These are phyloP conservation scores for Crocodylus rhombifer DNA, from an alignment of 2,797 vertebrate species.

Conservation along the genomic window DNA sequence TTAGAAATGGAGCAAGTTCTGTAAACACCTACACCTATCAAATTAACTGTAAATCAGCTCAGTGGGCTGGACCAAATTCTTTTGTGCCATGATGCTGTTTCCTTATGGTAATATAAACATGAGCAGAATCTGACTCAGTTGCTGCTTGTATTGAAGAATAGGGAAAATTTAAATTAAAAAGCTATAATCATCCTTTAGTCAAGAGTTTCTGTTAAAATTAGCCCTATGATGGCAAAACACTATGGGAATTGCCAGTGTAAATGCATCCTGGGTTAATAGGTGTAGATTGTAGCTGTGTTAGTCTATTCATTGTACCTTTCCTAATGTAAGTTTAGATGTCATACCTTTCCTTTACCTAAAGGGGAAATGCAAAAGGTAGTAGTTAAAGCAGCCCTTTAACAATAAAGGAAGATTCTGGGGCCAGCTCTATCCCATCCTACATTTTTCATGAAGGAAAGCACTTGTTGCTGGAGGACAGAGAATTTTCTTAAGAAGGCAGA, in stretches of 20 bases:
- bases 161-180: conserved; percentile 14
- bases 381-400: no score
- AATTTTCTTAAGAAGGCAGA: no score
- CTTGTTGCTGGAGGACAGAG: no score
- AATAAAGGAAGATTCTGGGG: no score
- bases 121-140: neutral
- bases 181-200: neutral
- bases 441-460: no score
- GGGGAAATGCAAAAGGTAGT: no score
- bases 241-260: neutral
- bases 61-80: accelerated
- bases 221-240: neutral
- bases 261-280: neutral
- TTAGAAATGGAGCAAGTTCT: neutral
- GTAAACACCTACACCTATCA: neutral
- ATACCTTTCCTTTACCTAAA: no score
- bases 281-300: neutral
- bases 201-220: conserved; percentile 28
- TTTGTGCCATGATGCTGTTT: accelerated
- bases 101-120: accelerated
- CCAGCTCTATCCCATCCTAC: no score
- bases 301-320: no score
- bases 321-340: no score
- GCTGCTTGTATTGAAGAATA: neutral
- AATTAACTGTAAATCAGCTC: accelerated